phyloP scores from a whole-genome alignment of 2,888 invertebrate genomes.

The Gerris lacustris region DNA sequence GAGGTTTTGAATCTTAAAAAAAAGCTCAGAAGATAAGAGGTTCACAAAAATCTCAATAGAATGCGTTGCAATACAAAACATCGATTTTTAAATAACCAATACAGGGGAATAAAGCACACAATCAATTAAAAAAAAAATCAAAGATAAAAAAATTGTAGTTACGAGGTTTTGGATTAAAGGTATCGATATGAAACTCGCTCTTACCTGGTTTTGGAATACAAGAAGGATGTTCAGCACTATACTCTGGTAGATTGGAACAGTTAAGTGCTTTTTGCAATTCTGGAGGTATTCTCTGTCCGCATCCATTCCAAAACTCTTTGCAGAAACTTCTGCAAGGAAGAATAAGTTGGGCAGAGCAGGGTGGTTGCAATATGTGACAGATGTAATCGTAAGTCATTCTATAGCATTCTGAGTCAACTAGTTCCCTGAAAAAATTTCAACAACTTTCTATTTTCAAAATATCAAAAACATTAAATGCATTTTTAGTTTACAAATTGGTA shows the following conservation, averaged over 20 bases:
- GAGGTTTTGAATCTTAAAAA: too few relatives aligned
- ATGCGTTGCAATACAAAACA: too few relatives aligned
- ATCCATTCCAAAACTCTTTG: constrained; percentile 69
- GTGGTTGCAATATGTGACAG: constrained; percentile 73
- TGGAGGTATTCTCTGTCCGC: constrained; percentile 60
- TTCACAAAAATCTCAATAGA: too few relatives aligned
- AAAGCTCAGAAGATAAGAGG: too few relatives aligned
- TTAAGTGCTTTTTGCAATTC: constrained; percentile 59
- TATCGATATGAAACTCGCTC: too few relatives aligned
- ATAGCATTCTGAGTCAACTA: constrained; percentile 85
- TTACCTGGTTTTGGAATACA: constrained; percentile 66
- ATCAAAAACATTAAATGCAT: not conserved
- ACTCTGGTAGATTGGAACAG: constrained; percentile 68
- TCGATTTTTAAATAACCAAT: too few relatives aligned
- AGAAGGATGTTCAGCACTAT: constrained; percentile 52
- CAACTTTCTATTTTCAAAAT: too few relatives aligned
- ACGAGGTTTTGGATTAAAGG: too few relatives aligned
- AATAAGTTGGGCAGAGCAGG: constrained; percentile 46
- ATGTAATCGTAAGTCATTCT: constrained; percentile 78
- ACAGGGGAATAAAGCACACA: too few relatives aligned
- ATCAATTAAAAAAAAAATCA: too few relatives aligned
- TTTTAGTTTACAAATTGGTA: not conserved
- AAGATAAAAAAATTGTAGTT: too few relatives aligned
- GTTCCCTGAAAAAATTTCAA: constrained; percentile 43
- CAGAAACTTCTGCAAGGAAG: constrained; percentile 74